These are phyloP conservation scores for Digitonthophagus gazella DNA, from an alignment of 2,888 invertebrate genomes.

Conservation along the genomic window DNA sequence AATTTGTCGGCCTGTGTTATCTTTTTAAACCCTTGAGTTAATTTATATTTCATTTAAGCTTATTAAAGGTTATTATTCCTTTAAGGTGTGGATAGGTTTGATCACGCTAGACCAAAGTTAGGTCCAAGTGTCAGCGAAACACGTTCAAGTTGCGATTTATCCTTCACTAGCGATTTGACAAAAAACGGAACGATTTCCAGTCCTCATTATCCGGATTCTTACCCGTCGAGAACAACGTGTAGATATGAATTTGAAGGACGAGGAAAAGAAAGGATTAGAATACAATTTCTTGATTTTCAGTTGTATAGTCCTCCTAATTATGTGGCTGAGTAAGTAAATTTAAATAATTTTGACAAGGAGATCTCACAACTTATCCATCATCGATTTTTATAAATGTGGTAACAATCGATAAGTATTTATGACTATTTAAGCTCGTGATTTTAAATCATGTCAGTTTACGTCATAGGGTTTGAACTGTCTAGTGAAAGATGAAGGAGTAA, in stretches of 20 bases:
- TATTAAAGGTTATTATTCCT: background rate
- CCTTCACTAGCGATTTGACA: constrained; percentile 73
- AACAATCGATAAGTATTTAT: too few relatives aligned
- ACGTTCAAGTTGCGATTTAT: constrained; percentile 74
- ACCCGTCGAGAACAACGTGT: constrained; percentile 78
- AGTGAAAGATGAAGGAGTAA: too few relatives aligned
- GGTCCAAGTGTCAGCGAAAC: constrained; percentile 75
- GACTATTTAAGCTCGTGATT: too few relatives aligned
- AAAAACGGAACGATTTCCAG: constrained; percentile 83
- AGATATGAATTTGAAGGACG: constrained; percentile 88
- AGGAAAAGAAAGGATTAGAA: constrained; percentile 80
- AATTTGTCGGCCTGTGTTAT: too few relatives aligned
- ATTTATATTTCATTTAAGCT: too few relatives aligned
- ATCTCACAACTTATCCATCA: too few relatives aligned
- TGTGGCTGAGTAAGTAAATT: constrained; percentile 64
- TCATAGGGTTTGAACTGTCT: too few relatives aligned
- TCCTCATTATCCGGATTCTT: constrained; percentile 80
- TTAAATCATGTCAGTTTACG: too few relatives aligned
- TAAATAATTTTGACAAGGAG: too few relatives aligned
- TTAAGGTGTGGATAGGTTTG: constrained; percentile 18
- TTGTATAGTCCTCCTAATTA: constrained; percentile 54
- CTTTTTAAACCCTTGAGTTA: too few relatives aligned
- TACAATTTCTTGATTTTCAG: constrained; percentile 82
- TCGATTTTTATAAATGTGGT: too few relatives aligned
- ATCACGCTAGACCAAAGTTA: constrained; percentile 49